Evolutionary conservation across 2,797 vertebrate genomes (phyloP), one percentile per base, ranked within the genome.

Genomic region (Poecilia wingei): DNA sequence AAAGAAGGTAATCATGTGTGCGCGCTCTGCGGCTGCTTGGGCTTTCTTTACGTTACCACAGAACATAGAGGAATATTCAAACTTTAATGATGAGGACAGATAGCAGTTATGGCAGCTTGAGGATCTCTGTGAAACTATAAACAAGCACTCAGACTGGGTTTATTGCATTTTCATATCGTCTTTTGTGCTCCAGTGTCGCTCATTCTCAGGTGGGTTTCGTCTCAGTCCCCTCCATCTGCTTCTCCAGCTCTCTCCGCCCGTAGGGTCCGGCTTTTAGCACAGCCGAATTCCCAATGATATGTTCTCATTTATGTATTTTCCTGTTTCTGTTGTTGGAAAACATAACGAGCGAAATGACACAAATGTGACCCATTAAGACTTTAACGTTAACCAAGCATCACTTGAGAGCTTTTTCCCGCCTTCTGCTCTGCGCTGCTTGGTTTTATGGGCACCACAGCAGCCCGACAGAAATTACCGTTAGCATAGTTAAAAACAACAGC

Each of bases 331-430:
- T 79, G 57, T 78, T 45, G 72, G 77, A 39, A 55, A 72, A 49
- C 43, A 73, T 77, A 73, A 73, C 45, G 43, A 61, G 76, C 49
- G 28, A 53, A 79, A 74, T 28, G 36, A 43, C 66, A 49, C 68
- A 76, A 71, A 76, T 76, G 68, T 76, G 79, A 47, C 79, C 66
- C 79, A 64, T 76, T 76, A 80, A 49, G 55, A 51, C 79, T 64
- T 49, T 22, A 47, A 31, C 61, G n/a, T 76, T 76, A 76, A 64
- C 74, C 68, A 64, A 28, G 45, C 28, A 7, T 72, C 79, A 64
- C 66, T 80, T 20, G 53, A 76, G 74, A 72, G 79, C 53, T 36
- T 20, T 51, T 76, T 64, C 33, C 45, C 16, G 41, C 74, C 74
- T 71, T 76, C 79, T 80, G 74, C 51, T 75, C 41, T 59, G 49